phyloP scores from a whole-genome alignment of 2,797 vertebrate genomes.

The Psittacula echo region DNA sequence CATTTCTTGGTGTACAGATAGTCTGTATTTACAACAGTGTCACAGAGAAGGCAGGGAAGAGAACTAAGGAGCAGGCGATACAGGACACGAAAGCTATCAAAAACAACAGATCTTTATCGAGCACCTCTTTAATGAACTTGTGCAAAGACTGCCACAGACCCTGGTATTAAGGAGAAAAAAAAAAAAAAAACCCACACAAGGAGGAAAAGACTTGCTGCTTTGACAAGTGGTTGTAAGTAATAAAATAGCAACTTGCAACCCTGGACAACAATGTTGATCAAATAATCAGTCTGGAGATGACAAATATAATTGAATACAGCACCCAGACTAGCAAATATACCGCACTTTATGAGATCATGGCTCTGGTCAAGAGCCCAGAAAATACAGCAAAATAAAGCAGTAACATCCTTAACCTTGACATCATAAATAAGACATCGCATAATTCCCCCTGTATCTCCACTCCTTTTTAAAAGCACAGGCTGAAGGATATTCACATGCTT shows the following conservation, averaged over 20 bases:
- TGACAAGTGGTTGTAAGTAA: not conserved
- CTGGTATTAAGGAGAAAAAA: not conserved
- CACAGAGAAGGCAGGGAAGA: not conserved
- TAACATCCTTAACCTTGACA: not conserved
- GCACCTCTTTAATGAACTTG: not conserved
- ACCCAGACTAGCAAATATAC: not conserved
- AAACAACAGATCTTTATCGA: not conserved
- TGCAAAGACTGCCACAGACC: not conserved
- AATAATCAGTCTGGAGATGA: not conserved
- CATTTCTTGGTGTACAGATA: not conserved
- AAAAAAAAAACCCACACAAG: not conserved
- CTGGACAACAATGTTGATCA: not conserved
- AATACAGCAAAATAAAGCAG: not conserved
- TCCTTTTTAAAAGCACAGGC: not conserved
- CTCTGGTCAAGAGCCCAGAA: not conserved
- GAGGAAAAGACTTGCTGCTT: not conserved
- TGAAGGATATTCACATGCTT: not conserved
- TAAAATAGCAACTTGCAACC: not conserved
- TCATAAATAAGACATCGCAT: not conserved
- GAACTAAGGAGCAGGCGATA: not conserved
- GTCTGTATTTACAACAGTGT: not conserved
- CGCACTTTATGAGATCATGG: not conserved
- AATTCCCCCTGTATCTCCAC: not conserved
- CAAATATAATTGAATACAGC: not conserved
- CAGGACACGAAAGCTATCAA: not conserved